phyloP scores from a whole-genome alignment of 2,797 vertebrate genomes.

The Vespertilio murinus region DNA sequence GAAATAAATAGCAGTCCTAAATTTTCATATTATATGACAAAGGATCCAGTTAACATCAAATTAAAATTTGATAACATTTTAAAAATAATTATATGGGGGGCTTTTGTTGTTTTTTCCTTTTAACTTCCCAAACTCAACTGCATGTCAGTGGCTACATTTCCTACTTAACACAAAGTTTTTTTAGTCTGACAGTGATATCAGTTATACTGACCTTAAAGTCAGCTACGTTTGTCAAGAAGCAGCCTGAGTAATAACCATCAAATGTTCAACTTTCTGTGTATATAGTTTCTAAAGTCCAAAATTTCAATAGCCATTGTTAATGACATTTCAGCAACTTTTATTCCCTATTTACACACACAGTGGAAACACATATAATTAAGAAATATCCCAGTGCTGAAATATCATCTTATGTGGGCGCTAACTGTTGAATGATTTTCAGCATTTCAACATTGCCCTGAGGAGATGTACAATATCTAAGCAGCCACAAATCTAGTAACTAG shows the following conservation, averaged over 20 bases:
- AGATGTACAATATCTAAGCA: conserved; percentile 42
- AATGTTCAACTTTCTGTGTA: not conserved
- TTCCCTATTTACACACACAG: conserved; percentile 49
- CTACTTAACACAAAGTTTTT: not conserved
- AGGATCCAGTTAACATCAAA: not conserved
- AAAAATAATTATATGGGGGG: not conserved
- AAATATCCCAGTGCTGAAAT: conserved; percentile 56
- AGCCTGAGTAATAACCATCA: not conserved
- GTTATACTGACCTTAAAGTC: not conserved
- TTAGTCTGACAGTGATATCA: not conserved
- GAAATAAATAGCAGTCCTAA: not conserved
- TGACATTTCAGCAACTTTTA: conserved; percentile 55
- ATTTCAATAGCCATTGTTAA: conserved; percentile 52
- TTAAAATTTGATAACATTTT: conserved; percentile 36
- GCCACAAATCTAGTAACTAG: conserved; percentile 38
- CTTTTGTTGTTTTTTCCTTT: not conserved
- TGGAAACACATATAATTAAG: conserved; percentile 51
- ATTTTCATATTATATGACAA: not conserved
- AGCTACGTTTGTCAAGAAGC: conserved; percentile 8
- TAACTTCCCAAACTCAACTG: not conserved
- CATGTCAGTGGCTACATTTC: not conserved
- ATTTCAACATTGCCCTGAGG: conserved; percentile 55
- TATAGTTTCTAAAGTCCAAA: conserved; percentile 21
- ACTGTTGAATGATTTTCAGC: conserved; percentile 52
- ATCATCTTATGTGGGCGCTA: not conserved